phyloP scores from a whole-genome alignment of 2,888 invertebrate species.

The Lasioglossum calceatum region DNA sequence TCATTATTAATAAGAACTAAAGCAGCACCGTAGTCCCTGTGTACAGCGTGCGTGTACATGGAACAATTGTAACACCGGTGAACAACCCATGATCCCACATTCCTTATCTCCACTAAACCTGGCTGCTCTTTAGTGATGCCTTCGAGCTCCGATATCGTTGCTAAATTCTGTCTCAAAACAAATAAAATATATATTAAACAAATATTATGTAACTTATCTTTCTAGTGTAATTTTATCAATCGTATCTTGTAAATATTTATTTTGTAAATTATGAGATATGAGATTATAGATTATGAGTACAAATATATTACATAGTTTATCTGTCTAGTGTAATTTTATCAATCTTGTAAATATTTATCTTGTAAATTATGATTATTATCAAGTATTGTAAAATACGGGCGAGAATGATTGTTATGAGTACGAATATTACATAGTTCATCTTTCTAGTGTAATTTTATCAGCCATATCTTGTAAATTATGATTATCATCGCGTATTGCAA shows the following conservation, averaged over 20 bases:
- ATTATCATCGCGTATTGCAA: too few relatives aligned
- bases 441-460: too few relatives aligned
- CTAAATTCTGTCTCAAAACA: constrained; percentile 84
- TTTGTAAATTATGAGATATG: too few relatives aligned
- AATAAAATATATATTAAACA: not conserved
- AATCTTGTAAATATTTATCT: not conserved
- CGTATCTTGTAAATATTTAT: not conserved
- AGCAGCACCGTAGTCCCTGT: constrained; percentile 86
- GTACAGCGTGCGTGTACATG: constrained; percentile 87
- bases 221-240: not conserved
- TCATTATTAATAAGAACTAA: constrained; percentile 86
- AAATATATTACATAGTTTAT: not conserved
- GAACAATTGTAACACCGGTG: constrained; percentile 89
- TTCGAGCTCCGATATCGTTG: constrained; percentile 85
- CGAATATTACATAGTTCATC: too few relatives aligned
- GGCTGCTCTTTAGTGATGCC: constrained; percentile 87
- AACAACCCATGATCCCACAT: constrained; percentile 87
- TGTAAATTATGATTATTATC: too few relatives aligned
- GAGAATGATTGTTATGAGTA: too few relatives aligned
- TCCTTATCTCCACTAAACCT: constrained; percentile 86
- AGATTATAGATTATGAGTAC: too few relatives aligned
- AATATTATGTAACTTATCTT: not conserved
- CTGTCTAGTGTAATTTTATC: not conserved
- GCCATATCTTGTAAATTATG: too few relatives aligned
- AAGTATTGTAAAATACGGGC: too few relatives aligned